These are phyloP conservation scores for Nephrotoma flavescens DNA, from an alignment of 2,888 invertebrate species.

Conservation along the genomic window DNA sequence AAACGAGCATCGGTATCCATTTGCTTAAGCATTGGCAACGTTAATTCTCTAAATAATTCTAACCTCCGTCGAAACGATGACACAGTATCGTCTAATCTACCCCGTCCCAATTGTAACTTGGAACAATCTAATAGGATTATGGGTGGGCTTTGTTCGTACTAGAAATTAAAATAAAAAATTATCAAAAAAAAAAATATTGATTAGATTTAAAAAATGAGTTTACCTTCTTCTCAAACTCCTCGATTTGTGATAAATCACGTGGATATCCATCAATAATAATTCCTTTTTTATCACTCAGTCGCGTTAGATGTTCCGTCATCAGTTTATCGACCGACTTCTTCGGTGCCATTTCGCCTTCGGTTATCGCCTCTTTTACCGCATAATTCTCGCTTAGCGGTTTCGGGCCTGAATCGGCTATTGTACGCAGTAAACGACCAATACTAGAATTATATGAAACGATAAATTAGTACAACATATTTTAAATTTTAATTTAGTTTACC, in stretches of 20 bases:
- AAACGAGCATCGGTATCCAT: constrained; percentile 70
- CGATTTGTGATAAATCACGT: constrained; percentile 74
- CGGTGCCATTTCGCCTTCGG: constrained; percentile 67
- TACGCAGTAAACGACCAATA: constrained; percentile 62
- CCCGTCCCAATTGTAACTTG: constrained; percentile 72
- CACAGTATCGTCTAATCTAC: constrained; percentile 72
- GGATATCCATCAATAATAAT: constrained; percentile 92
- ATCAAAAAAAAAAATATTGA: background rate
- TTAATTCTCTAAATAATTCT: constrained; percentile 74
- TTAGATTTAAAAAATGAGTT: constrained; percentile 10
- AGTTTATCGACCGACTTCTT: constrained; percentile 63
- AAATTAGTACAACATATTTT: constrained; percentile 3
- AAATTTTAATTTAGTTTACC: constrained; percentile 26
- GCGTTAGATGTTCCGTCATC: constrained; percentile 50
- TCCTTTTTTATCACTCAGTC: constrained; percentile 50
- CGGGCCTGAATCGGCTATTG: constrained; percentile 53
- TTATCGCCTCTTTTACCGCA: constrained; percentile 53
- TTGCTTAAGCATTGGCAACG: constrained; percentile 75
- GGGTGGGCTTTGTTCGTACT: constrained; percentile 65
- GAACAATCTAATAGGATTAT: constrained; percentile 82
- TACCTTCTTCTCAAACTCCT: constrained; percentile 81
- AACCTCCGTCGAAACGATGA: constrained; percentile 70
- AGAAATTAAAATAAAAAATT: constrained; percentile 17
- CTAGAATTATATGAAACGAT: constrained; percentile 27
- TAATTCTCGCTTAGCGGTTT: constrained; percentile 44